Evolutionary conservation across 2,113 vertebrate genomes (phyloP).

Genomic region (Ceuthmochares aereus): DNA sequence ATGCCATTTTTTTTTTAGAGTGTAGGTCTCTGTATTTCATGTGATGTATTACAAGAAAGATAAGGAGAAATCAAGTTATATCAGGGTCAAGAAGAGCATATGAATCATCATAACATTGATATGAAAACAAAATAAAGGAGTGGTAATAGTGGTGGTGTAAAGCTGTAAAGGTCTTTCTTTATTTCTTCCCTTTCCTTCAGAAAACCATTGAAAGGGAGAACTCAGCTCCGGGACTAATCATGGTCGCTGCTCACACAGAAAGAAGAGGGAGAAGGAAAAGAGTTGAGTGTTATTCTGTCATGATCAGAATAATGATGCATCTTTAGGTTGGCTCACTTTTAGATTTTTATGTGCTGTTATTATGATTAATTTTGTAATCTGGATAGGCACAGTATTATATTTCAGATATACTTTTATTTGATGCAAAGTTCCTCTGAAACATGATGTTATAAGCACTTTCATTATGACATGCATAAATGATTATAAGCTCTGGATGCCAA

Average conservation of each 20-base stretch:
- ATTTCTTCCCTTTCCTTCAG: background rate
- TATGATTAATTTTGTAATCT: background rate
- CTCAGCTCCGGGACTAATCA: background rate
- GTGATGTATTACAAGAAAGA: background rate
- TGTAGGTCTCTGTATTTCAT: background rate
- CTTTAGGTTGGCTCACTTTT: background rate
- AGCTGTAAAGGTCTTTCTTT: background rate
- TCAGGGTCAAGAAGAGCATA: background rate
- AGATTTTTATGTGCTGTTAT: background rate
- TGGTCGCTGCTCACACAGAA: background rate
- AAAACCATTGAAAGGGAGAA: background rate
- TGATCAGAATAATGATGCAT: accelerated
- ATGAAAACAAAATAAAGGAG: background rate
- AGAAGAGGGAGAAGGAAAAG: accelerated
- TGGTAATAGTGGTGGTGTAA: background rate
- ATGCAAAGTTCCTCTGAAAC: background rate
- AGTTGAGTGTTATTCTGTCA: background rate
- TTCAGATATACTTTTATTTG: background rate
- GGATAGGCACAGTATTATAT: background rate
- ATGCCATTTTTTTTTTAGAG: background rate
- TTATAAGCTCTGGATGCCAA: background rate
- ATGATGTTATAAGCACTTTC: background rate
- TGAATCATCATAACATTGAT: background rate
- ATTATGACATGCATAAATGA: background rate
- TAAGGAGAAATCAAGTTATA: background rate